These are phyloP conservation scores for Bovichtus variegatus DNA, from an alignment of 2,797 vertebrate genomes.

Conservation along the genomic window DNA sequence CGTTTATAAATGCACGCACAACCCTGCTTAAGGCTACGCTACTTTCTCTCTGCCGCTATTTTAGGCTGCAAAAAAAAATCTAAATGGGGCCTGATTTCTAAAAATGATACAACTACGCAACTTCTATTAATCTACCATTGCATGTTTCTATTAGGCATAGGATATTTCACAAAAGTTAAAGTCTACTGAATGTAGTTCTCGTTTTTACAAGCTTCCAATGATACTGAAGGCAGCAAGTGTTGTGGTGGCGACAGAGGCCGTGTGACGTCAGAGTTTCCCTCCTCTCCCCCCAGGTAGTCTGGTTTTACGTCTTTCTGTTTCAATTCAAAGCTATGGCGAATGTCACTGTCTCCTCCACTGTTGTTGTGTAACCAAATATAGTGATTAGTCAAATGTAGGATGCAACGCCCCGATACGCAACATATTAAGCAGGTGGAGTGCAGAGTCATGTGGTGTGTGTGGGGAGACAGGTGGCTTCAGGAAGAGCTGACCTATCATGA, in stretches of 20 bases:
- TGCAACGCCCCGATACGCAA: background rate
- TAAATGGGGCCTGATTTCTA: fast-evolving
- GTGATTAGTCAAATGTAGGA: background rate
- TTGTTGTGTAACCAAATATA: background rate
- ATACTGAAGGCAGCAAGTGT: constrained; percentile 55
- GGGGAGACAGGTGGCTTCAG: background rate
- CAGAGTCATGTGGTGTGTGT: too few species aligned
- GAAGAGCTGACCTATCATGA: background rate
- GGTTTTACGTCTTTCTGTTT: constrained; percentile 42
- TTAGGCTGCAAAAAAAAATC: background rate
- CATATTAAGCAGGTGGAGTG: background rate
- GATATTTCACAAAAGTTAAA: background rate
- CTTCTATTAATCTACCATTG: fast-evolving
- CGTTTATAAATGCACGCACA: fast-evolving
- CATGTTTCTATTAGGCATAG: too few species aligned
- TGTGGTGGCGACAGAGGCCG: constrained; percentile 54
- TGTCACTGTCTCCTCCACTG: background rate
- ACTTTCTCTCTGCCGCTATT: fast-evolving
- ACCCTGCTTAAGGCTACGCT: too few species aligned
- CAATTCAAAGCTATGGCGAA: background rate
- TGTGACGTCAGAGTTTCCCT: constrained; percentile 71
- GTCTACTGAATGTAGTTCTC: fast-evolving
- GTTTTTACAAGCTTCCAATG: constrained; percentile 26
- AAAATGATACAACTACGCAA: background rate
- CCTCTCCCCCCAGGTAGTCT: constrained; percentile 40